These are phyloP conservation scores for Anguilla pacifica DNA, from an alignment of 2,797 vertebrate species.

Conservation along the genomic window DNA sequence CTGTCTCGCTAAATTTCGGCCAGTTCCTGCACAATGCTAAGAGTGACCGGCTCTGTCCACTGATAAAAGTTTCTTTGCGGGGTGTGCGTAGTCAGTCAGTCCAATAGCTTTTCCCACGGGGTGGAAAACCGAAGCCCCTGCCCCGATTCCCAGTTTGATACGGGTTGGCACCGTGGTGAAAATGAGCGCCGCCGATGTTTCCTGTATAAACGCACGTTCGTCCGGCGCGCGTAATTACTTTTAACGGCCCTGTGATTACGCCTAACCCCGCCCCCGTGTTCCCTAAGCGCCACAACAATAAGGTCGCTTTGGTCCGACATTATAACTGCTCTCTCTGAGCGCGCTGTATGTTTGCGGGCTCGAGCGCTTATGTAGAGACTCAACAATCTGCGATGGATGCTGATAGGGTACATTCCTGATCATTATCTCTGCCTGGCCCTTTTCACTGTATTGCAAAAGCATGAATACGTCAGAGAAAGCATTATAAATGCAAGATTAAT, in stretches of 20 bases:
- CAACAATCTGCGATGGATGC: neutral
- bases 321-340: neutral
- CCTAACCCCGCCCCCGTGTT: neutral
- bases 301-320: neutral
- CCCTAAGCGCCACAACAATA: conserved; percentile 1
- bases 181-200: neutral
- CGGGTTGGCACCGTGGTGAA: conserved; percentile 5
- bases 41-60: neutral
- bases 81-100: neutral
- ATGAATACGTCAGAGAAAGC: neutral
- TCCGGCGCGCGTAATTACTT: neutral
- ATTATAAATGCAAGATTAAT: neutral
- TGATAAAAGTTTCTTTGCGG: neutral
- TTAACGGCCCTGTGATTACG: neutral
- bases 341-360: neutral
- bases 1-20: neutral
- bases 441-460: neutral
- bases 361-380: neutral
- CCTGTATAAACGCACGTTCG: neutral
- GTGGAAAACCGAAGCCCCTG: neutral
- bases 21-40: neutral
- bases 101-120: neutral
- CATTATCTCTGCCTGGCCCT: neutral
- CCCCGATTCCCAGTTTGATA: conserved; percentile 13
- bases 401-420: neutral